Base-by-base conservation (phyloP, 2,888 invertebrate species). In the Unio pictorum region DNA sequence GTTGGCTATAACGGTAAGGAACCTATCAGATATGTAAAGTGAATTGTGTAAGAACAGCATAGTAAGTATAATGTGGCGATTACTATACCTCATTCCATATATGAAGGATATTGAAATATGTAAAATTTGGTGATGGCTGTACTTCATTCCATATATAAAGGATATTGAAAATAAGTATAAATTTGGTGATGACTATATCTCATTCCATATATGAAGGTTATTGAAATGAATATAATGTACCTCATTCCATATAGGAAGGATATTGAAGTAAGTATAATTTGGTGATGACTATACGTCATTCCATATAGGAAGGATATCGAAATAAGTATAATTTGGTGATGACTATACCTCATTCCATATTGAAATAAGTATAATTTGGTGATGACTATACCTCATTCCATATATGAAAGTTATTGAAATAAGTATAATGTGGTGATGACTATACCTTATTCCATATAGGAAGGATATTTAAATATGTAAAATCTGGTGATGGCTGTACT, bases 211-310 rank as follows among this genome's bases (percentile, higher is more conserved):
- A 97, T 96, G 84, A 99, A 95, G 83, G 94, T 94, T 7, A 7
- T 8, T 7, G 3, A 45, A 45, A 45, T 23, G 18, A 26, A 11
- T 15, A 45, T 45, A 45, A 26, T 59, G 79, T 71, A 91, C 91
- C 99, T 93, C 98, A 99, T 99, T 78, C 99, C 99, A 90, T 99
- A 99, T 1, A 97, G 97, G 84, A 99, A 95, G 82, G 95, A 94
- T 69, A 23, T 23, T 23, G 23, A 23, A 23, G 23, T 23, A 23
- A 23, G 23, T 23, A 23, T 23, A 23, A 23, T 23, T 23, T 23
- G 23, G 23, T 23, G 23, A 23, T 23, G 23, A 23, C 23, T 23
- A 23, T 23, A 23, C 23, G 23, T 23, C 23, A 23, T 23, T 23
- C 23, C 23, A 23, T 23, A 23, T 23, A 23, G 23, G 23, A 23